Evolutionary conservation across 2,888 invertebrate genomes (phyloP), one percentile per base, ranked within the genome.

Genomic region (Dynastes maya): DNA sequence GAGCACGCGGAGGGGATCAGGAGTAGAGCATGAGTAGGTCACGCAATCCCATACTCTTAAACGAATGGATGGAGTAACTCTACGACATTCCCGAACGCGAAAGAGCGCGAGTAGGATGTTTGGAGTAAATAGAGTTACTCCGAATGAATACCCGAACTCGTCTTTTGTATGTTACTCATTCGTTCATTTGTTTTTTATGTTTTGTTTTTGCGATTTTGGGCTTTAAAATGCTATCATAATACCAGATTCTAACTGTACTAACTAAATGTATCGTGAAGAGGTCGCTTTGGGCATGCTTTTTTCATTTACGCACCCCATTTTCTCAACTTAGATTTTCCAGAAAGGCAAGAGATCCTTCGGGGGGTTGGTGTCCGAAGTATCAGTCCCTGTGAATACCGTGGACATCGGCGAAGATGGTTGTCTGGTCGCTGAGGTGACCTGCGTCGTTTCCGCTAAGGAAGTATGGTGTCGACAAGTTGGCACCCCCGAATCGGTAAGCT

Each of bases 391-490:
- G 1, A 88, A 87, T 76, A 87, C 85, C 1, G 84, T 88, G n/a
- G 82, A 84, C 13, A 86, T 88, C 72, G 80, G 87, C 4, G 87
- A 88, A 3, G 86, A 87, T 1, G 86, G 87, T 8, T 89, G 87
- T 86, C 88, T 90, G 84, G 84, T 87, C 8, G 89, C 89, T 0
- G 86, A 87, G 77, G 86, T 91, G 1, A 90, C 89, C 0, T 87
- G 86, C 45, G 89, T 90, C 0, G 84, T 86, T 5, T 89, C 88
- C 1, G 88, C 89, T 0, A 87, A 87, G 4, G 90, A 91, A 77
- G 87, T 92, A 32, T 91, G 91, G 90, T 89, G 90, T 32, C 85
- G 91, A 37, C 88, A 92, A 5, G 85, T 89, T 9, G 90, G 89
- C 1, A 90, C 90, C 0, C 83, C 89, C 2, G 90, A 90, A 82